Evolutionary conservation across 2,113 vertebrate species (phyloP).

Genomic region (Dinomys branickii): DNA sequence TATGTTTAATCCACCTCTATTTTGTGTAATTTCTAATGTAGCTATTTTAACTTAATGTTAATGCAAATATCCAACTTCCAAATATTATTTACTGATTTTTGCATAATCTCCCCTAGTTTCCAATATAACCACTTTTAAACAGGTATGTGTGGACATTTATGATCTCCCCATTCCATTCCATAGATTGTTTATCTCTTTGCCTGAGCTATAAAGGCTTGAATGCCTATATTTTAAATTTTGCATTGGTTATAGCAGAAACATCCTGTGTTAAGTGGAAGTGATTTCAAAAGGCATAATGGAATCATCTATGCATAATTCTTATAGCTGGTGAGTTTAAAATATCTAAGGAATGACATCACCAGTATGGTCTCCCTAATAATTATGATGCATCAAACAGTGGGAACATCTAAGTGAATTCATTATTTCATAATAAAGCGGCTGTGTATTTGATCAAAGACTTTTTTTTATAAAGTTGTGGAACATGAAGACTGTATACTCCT

Average conservation of each 20-base stretch:
- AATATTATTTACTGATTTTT: background rate
- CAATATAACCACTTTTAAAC: background rate
- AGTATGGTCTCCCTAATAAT: background rate
- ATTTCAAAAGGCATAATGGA: background rate
- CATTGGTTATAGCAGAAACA: background rate
- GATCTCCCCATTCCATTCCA: background rate
- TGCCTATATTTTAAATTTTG: background rate
- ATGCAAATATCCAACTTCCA: background rate
- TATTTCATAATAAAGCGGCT: background rate
- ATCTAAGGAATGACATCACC: background rate
- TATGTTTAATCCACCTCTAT: background rate
- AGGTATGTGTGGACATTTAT: background rate
- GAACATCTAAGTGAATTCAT: background rate
- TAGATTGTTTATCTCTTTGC: background rate
- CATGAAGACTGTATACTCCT: background rate
- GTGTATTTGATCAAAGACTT: background rate
- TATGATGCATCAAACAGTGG: background rate
- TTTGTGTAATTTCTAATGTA: background rate
- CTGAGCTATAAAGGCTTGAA: background rate
- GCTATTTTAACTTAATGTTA: background rate
- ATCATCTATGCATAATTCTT: background rate
- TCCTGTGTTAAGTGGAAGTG: background rate
- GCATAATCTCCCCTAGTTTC: background rate
- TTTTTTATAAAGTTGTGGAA: constrained; percentile 22
- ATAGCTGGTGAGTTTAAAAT: background rate